These are phyloP conservation scores for Natrix natrix DNA, from an alignment of 2,797 vertebrate species.

Conservation along the genomic window DNA sequence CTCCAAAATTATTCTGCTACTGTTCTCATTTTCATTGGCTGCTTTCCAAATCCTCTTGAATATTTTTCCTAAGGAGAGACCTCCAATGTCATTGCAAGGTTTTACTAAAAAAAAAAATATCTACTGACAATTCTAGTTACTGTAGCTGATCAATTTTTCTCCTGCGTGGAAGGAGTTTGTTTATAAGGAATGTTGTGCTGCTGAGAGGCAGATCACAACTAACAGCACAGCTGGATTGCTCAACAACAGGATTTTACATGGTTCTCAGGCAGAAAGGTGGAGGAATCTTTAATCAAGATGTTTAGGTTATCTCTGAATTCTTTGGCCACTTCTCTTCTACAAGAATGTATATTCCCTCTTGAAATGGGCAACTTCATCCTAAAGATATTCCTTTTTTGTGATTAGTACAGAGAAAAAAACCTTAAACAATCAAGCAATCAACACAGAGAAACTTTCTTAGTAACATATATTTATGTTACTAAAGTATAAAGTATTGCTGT, in stretches of 20 bases:
- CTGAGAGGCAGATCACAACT: background rate
- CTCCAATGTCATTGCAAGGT: background rate
- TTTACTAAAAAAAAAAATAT: background rate
- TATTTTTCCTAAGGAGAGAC: background rate
- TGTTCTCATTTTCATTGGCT: background rate
- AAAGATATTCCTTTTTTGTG: background rate
- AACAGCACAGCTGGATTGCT: background rate
- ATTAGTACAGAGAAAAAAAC: background rate
- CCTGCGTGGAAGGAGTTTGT: background rate
- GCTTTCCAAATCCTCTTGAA: background rate
- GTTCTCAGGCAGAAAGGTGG: background rate
- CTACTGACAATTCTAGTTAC: background rate
- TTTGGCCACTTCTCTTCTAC: background rate
- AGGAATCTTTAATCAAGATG: background rate
- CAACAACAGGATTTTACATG: background rate
- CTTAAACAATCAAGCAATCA: constrained; percentile 19
- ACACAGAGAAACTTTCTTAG: constrained; percentile 13
- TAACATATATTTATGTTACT: background rate
- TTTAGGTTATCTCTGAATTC: background rate
- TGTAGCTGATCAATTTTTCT: background rate
- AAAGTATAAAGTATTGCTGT: background rate
- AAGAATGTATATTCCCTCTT: background rate
- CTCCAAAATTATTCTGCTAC: background rate
- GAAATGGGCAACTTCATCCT: background rate
- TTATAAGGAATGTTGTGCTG: background rate